Evolutionary conservation across 2,113 vertebrate genomes (phyloP).

Genomic region (Eulacestoma nigropectus): DNA sequence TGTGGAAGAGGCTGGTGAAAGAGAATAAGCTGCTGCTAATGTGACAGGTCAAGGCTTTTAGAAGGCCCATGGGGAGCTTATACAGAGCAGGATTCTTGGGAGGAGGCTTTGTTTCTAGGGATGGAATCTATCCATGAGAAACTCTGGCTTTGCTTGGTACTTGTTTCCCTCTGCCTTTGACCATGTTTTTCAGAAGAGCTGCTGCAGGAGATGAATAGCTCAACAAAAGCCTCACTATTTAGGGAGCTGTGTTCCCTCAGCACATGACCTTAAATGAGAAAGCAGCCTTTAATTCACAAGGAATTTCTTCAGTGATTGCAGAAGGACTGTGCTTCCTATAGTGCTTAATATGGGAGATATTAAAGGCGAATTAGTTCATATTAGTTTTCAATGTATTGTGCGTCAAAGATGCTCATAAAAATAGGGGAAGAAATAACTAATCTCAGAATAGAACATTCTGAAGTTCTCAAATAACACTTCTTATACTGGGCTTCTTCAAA

Average conservation of each 20-base stretch:
- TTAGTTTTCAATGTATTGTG: slow-evolving; percentile 13
- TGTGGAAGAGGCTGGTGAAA: slow-evolving; percentile 13
- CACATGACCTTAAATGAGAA: slow-evolving; percentile 67
- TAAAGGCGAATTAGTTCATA: background rate
- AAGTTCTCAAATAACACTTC: background rate
- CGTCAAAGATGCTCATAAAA: background rate
- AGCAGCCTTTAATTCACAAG: slow-evolving; percentile 64
- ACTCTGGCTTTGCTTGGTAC: slow-evolving; percentile 52
- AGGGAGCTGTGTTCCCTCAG: slow-evolving; percentile 56
- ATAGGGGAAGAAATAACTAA: background rate
- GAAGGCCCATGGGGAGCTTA: slow-evolving; percentile 47
- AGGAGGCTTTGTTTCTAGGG: slow-evolving; percentile 53
- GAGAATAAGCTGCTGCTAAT: slow-evolving; percentile 57
- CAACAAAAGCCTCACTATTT: slow-evolving; percentile 66
- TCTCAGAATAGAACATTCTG: background rate
- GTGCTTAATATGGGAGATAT: slow-evolving; percentile 33
- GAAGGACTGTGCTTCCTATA: slow-evolving; percentile 37
- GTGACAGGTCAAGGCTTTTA: slow-evolving; percentile 61
- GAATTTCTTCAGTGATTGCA: slow-evolving; percentile 51
- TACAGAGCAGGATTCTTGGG: slow-evolving; percentile 46
- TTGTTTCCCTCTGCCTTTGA: slow-evolving; percentile 57
- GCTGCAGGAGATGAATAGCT: slow-evolving; percentile 62
- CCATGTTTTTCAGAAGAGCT: slow-evolving; percentile 64
- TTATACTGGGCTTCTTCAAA: background rate
- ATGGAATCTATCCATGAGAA: slow-evolving; percentile 63